A percentile compares a stretch with the other conserved stretches of the same genome.
phyloP scores from a whole-genome alignment of 1,140 invertebrate genomes.

The Trachelipus rathkii region DNA sequence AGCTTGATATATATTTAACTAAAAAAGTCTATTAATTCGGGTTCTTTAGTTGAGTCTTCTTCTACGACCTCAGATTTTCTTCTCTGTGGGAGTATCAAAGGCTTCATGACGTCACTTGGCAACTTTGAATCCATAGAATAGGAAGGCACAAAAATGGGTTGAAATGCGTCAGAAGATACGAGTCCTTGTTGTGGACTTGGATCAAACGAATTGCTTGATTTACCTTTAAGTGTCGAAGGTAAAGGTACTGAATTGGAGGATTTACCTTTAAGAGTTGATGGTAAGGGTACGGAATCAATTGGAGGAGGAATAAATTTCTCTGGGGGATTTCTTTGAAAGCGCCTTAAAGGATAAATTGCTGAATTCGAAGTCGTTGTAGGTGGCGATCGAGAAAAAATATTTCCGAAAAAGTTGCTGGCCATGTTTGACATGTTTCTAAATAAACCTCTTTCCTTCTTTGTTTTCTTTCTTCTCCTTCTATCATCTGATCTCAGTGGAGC shows the following conservation, averaged over 20 bases:
- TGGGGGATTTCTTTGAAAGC: neutral
- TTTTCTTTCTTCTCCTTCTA: neutral
- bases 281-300: neutral
- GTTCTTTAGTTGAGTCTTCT: neutral
- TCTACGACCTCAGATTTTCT: neutral
- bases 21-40: neutral
- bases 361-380: neutral
- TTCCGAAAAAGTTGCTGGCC: constrained; percentile 3
- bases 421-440: neutral
- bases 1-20: neutral
- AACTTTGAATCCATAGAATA: neutral
- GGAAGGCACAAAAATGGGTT: neutral
- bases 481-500: neutral
- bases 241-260: too few relatives aligned
- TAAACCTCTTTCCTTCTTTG: neutral
- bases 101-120: neutral
- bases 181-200: neutral
- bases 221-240: neutral
- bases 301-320: neutral
- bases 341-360: neutral
- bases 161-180: neutral
- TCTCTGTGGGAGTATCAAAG: neutral
- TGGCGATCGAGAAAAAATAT: neutral
- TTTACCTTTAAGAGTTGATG: neutral
- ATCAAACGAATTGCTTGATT: neutral